Evolutionary conservation across 1,140 invertebrate species (phyloP).

Genomic region (Aphidius ervi): DNA sequence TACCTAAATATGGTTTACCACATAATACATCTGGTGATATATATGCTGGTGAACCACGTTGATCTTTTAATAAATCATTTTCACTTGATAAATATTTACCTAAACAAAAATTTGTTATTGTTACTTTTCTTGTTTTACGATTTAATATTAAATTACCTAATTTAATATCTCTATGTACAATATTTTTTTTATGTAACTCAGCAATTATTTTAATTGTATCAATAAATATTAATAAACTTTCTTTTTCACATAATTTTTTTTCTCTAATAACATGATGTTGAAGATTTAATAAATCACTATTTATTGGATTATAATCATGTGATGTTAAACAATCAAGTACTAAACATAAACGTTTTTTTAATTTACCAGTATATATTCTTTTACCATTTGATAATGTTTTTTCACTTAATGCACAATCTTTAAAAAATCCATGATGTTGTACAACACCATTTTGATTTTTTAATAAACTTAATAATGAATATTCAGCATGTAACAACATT

Average conservation of each 20-base stretch:
- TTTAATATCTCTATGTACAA: slow-evolving; percentile 80
- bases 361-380: slow-evolving; percentile 60
- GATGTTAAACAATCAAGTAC: slow-evolving; percentile 73
- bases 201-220: slow-evolving; percentile 73
- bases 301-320: slow-evolving; percentile 70
- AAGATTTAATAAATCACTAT: slow-evolving; percentile 68
- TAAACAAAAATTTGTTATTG: slow-evolving; percentile 78
- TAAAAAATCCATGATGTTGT: slow-evolving; percentile 77
- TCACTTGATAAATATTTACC: slow-evolving; percentile 75
- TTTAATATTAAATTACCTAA: slow-evolving; percentile 78
- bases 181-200: slow-evolving; percentile 74
- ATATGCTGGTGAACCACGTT: slow-evolving; percentile 79
- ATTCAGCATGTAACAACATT: slow-evolving; percentile 78
- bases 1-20: slow-evolving; percentile 70
- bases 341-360: slow-evolving; percentile 65
- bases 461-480: slow-evolving; percentile 69
- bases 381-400: slow-evolving; percentile 50
- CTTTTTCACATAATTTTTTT: slow-evolving; percentile 72
- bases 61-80: slow-evolving; percentile 72
- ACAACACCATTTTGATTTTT: slow-evolving; percentile 71
- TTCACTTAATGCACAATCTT: slow-evolving; percentile 72
- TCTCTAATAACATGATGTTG: slow-evolving; percentile 81
- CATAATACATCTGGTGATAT: slow-evolving; percentile 80
- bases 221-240: slow-evolving; percentile 73
- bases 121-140: slow-evolving; percentile 63